Conservation (phyloP, 92 coral and sea anemone genomes). For the Palythoa heliodiscus region DNA sequence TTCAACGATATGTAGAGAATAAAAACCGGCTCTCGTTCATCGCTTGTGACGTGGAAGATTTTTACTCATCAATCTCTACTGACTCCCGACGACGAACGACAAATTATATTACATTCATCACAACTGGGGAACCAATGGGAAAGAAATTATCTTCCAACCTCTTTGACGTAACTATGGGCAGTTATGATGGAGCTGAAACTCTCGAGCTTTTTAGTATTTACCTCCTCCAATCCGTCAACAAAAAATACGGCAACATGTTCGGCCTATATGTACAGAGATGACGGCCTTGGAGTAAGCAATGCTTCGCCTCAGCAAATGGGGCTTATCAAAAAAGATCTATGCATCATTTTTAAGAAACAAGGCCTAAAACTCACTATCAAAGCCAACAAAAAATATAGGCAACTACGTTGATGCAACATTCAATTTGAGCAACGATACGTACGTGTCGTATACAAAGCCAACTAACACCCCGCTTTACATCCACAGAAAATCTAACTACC, state of each 20-base stretch:
- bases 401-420: no score
- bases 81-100: not conserved
- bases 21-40: conserved; percentile 24
- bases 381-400: no score
- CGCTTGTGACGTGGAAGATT: conserved; percentile 42
- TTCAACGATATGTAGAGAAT: conserved; percentile 19
- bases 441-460: no score
- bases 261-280: not conserved
- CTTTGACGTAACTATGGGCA: not conserved
- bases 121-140: conserved; percentile 31
- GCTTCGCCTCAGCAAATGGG: not conserved
- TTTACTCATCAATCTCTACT: not conserved
- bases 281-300: not conserved
- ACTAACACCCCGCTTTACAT: not conserved
- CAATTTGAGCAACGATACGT: not conserved
- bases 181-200: not conserved
- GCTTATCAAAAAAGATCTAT: not conserved
- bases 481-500: not conserved
- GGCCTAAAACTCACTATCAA: not conserved
- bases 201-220: not conserved
- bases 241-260: not conserved
- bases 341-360: not conserved
- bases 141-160: not conserved
- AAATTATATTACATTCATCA: not conserved
- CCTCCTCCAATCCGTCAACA: not conserved